Percentiles rank a stretch among this genome's conserved stretches.
These are phyloP conservation scores for Micropoecilia bifurca DNA, from an alignment of 2,797 vertebrate species.

Conservation along the genomic window DNA sequence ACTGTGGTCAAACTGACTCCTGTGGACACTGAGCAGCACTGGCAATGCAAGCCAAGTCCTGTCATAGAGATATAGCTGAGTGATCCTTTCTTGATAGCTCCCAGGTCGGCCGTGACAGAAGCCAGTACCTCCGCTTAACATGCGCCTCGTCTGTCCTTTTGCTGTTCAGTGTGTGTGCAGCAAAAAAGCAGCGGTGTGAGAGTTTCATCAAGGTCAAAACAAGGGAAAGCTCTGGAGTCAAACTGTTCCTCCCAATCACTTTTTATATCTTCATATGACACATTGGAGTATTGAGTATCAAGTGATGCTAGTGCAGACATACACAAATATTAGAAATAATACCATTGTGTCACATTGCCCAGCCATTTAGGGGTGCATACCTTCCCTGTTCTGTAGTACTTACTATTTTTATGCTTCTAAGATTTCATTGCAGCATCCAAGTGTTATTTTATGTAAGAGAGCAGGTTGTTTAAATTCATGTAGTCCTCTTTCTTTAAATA, in stretches of 20 bases:
- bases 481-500: not conserved
- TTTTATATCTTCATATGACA: conserved; percentile 12
- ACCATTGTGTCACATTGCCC: not conserved
- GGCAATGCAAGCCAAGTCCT: conserved; percentile 34
- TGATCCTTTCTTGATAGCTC: conserved; percentile 59
- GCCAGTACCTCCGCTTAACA: conserved; percentile 58
- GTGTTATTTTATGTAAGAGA: not conserved
- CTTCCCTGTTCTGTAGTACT: not conserved
- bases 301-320: not conserved
- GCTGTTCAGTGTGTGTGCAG: conserved; percentile 54
- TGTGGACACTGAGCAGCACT: conserved; percentile 46
- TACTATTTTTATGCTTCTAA: not conserved
- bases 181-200: conserved; percentile 35
- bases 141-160: conserved; percentile 48
- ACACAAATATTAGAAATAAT: not conserved
- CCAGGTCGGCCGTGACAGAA: conserved; percentile 60
- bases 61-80: conserved; percentile 58
- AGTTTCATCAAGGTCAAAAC: conserved; percentile 39
- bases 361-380: not conserved
- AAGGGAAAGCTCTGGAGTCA: conserved; percentile 7
- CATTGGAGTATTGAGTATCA: not conserved
- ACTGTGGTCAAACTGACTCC: conserved; percentile 33
- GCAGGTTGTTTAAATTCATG: not conserved
- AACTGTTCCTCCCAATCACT: not conserved
- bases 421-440: not conserved